Evolutionary conservation across 2,888 invertebrate genomes (phyloP), one percentile per base, ranked within the genome.

Genomic region (Polymixis flavicincta): DNA sequence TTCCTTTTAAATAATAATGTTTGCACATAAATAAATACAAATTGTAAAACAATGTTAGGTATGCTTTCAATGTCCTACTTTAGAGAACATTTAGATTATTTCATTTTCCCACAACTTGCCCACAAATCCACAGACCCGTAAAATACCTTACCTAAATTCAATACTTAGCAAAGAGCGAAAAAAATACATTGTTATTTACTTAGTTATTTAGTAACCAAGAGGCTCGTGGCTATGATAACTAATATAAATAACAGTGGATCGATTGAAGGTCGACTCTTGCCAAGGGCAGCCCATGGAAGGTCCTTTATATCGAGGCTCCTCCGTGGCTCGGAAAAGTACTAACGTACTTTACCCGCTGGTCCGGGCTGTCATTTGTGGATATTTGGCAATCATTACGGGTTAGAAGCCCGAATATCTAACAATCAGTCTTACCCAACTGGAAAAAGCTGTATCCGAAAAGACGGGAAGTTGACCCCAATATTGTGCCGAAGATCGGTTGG

Each of bases 11-110:
- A 42, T 60, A 50, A 48, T 50, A 25, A 48, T 61, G 48, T 55
- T 76, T 50, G 54, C n/a, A 32, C 48, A n/a, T 50, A n/a, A 37
- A 54, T 79, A 78, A 61, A 54, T 28, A 28, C 5, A 55, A 28
- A 22, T 63, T 42, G 32, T 19, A n/a, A n/a, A 55, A 32, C 5
- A 80, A 71, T 63, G 28, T 57, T 52, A n/a, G n/a, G n/a, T n/a
- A 14, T 67, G 14, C n/a, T 67, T 65, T 14, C 61, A 32, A 19
- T 80, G 17, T 14, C 13, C 32, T 74, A 37, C 19, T 63, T 64
- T 25, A 59, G 28, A 45, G 19, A 37, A 81, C 32, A 67, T 57
- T 54, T 52, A 28, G 13, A 74, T 64, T 37, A 28, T 57, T 52
- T 32, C 2, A 37, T 81, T 52, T 80, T 48, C 66, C 45, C 63